Percentiles rank a stretch among this genome's conserved stretches.
These are phyloP conservation scores for Oxyteleia sp. DNA, from an alignment of 2,888 invertebrate species.

Conservation along the genomic window DNA sequence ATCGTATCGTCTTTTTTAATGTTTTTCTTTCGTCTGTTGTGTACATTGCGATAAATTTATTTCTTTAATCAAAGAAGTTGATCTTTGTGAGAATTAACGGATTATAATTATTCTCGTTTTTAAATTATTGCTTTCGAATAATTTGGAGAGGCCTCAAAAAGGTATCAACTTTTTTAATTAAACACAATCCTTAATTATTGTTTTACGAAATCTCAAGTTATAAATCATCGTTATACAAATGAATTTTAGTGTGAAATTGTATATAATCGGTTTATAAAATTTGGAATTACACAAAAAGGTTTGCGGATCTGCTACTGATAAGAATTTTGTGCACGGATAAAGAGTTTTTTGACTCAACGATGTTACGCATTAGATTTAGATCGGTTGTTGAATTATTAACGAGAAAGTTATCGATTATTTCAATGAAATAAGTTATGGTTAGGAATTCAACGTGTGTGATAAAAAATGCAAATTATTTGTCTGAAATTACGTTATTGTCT, in stretches of 20 bases:
- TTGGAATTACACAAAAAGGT: too few relatives aligned
- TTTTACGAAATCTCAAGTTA: too few relatives aligned
- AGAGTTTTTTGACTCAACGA: constrained; percentile 6
- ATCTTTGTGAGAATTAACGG: too few relatives aligned
- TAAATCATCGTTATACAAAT: too few relatives aligned
- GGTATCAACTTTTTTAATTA: too few relatives aligned
- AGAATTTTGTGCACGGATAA: constrained; percentile 28
- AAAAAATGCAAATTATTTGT: constrained; percentile 21
- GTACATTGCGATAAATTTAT: background rate
- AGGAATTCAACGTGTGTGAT: constrained; percentile 32
- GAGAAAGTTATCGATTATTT: constrained; percentile 45
- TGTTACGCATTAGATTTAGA: constrained; percentile 28
- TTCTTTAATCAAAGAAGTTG: constrained; percentile 17
- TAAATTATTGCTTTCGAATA: too few relatives aligned
- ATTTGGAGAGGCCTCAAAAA: too few relatives aligned
- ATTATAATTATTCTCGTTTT: too few relatives aligned
- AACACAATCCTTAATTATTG: too few relatives aligned
- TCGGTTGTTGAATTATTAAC: constrained; percentile 17
- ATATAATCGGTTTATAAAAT: too few relatives aligned
- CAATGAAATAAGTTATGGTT: constrained; percentile 47
- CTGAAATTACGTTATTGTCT: constrained; percentile 25
- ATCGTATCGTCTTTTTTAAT: constrained; percentile 51
- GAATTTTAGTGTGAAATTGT: too few relatives aligned
- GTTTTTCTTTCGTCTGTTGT: background rate
- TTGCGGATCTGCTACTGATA: constrained; percentile 1